A percentile compares a stretch with the other conserved stretches of the same genome.
These are phyloP conservation scores for Drosophila busckii DNA, from an alignment of 1,140 invertebrate genomes.

Conservation along the genomic window DNA sequence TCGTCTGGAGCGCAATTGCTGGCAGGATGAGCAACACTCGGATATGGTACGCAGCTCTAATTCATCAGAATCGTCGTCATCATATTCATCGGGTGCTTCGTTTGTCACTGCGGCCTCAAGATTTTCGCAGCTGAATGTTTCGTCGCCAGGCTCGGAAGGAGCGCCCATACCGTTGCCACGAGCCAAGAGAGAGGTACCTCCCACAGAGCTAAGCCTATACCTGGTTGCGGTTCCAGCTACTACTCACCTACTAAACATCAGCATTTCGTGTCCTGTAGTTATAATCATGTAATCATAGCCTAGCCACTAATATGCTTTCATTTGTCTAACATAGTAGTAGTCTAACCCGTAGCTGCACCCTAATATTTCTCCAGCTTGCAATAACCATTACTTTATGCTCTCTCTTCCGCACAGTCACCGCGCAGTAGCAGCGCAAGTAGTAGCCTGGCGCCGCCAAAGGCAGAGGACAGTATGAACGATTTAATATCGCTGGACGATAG, in stretches of 20 bases:
- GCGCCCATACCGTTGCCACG: constrained; percentile 67
- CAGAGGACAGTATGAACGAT: constrained; percentile 72
- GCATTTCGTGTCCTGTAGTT: constrained; percentile 14
- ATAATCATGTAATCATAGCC: too few species aligned
- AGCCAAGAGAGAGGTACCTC: constrained; percentile 75
- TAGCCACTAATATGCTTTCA: constrained; percentile 18
- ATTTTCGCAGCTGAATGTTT: constrained; percentile 61
- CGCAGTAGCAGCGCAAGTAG: constrained; percentile 51
- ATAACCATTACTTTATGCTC: constrained; percentile 9
- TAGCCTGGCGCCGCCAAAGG: constrained; percentile 23
- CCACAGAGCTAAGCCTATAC: constrained; percentile 52
- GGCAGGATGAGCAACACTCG: constrained; percentile 54
- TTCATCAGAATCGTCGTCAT: constrained; percentile 44
- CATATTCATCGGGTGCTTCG: constrained; percentile 62
- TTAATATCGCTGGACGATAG: constrained; percentile 78
- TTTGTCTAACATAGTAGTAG: constrained; percentile 23
- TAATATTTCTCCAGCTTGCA: background rate
- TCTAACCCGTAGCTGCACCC: constrained; percentile 4
- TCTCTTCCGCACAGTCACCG: constrained; percentile 36
- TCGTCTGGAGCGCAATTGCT: constrained; percentile 67
- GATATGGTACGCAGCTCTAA: constrained; percentile 54
- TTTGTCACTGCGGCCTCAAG: constrained; percentile 69
- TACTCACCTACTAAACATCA: constrained; percentile 49
- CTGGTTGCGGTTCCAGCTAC: constrained; percentile 51
- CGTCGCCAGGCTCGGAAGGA: constrained; percentile 43